A percentile compares a stretch with the other conserved stretches of the same genome.
These are phyloP conservation scores for Sandelia bainsii DNA, from an alignment of 2,797 vertebrate genomes.

Conservation along the genomic window DNA sequence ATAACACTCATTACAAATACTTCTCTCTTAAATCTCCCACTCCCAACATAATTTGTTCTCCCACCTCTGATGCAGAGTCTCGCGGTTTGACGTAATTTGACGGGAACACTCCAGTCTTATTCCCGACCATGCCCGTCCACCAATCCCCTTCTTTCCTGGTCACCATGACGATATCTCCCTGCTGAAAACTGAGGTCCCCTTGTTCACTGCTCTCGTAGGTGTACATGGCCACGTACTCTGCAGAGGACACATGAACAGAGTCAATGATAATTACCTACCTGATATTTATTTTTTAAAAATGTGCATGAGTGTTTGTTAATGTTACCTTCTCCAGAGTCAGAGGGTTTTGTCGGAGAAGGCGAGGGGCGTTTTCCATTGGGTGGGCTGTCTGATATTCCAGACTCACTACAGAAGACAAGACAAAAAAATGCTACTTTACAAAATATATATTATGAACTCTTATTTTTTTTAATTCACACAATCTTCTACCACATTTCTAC, in stretches of 20 bases:
- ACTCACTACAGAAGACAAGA: constrained; percentile 77
- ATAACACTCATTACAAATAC: neutral
- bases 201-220: constrained; percentile 98
- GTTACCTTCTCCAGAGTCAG: constrained; percentile 92
- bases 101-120: constrained; percentile 96
- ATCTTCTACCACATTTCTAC: fast-evolving
- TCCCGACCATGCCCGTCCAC: constrained; percentile 95
- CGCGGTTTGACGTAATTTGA: constrained; percentile 98
- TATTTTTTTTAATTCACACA: no score
- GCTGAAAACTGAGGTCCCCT: constrained; percentile 98
- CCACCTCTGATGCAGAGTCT: constrained; percentile 86
- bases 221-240: constrained; percentile 98
- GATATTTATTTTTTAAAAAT: neutral
- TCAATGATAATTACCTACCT: neutral
- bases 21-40: neutral
- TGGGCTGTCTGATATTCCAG: constrained; percentile 92
- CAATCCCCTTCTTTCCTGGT: constrained; percentile 99
- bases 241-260: neutral
- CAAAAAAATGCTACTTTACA: no score
- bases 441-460: no score
- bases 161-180: constrained; percentile 96
- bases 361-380: constrained; percentile 93
- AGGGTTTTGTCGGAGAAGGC: constrained; percentile 91
- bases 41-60: neutral
- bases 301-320: neutral